These are phyloP conservation scores for Drosophila rufa DNA, from an alignment of 1,140 invertebrate species.

Conservation along the genomic window DNA sequence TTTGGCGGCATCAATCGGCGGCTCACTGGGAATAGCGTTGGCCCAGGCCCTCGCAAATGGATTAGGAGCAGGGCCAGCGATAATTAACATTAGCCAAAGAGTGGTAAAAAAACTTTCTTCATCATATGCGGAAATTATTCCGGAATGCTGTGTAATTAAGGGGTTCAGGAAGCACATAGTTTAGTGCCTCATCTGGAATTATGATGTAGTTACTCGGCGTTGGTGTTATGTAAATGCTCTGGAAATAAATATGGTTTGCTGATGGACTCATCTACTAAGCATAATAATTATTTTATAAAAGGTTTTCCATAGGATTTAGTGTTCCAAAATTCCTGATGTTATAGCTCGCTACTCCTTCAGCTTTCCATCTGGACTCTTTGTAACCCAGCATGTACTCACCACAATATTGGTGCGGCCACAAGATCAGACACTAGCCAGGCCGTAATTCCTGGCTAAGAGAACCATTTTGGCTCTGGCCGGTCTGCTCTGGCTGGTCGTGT, in stretches of 20 bases:
- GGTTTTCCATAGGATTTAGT: no score
- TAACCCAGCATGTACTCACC: constrained; percentile 46
- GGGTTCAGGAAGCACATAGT: background rate
- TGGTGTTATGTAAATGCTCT: background rate
- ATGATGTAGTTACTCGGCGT: background rate
- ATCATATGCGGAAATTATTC: constrained; percentile 59
- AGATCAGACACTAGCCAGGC: constrained; percentile 33
- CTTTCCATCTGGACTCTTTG: constrained; percentile 52
- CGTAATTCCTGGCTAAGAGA: constrained; percentile 22
- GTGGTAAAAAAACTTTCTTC: constrained; percentile 58
- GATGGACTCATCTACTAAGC: background rate
- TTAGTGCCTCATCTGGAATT: constrained; percentile 14
- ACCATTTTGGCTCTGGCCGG: constrained; percentile 21
- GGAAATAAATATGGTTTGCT: background rate
- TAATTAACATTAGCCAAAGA: constrained; percentile 43
- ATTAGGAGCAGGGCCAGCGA: constrained; percentile 31
- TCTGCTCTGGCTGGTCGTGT: constrained; percentile 1
- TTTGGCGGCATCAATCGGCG: constrained; percentile 68
- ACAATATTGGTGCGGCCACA: constrained; percentile 50
- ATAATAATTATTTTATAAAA: background rate
- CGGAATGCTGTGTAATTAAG: constrained; percentile 23
- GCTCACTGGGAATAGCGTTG: constrained; percentile 64
- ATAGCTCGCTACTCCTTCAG: constrained; percentile 1
- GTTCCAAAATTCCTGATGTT: background rate
- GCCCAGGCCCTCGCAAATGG: constrained; percentile 39